Conservation (phyloP, 1,140 invertebrate species). For the Atta colombica region DNA sequence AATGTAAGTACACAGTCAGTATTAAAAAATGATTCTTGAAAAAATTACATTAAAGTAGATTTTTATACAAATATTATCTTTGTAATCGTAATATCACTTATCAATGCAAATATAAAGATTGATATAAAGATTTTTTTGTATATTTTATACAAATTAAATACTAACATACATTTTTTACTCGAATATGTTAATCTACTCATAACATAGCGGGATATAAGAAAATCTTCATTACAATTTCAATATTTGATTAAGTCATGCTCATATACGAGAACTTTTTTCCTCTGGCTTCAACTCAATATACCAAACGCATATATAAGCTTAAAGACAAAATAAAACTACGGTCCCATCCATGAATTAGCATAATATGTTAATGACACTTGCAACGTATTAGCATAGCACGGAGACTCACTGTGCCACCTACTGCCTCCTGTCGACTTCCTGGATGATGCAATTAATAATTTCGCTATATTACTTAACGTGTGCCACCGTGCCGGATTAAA, state of each 20-base stretch:
- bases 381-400: constrained; percentile 26
- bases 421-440: constrained; percentile 27
- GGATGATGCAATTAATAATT: constrained; percentile 54
- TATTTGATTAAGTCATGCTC: constrained; percentile 17
- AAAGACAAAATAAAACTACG: constrained; percentile 18
- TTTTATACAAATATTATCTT: background rate
- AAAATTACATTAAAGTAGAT: constrained; percentile 26
- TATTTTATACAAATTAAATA: background rate
- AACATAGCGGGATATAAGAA: background rate
- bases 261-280: background rate
- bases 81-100: background rate
- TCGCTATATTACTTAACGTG: constrained; percentile 19
- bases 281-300: background rate
- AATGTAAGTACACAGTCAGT: too few species aligned
- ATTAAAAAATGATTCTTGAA: background rate
- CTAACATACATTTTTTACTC: background rate
- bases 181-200: constrained; percentile 22
- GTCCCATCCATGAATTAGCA: constrained; percentile 19
- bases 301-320: background rate
- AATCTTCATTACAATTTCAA: constrained; percentile 27
- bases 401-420: constrained; percentile 8
- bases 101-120: constrained; percentile 12
- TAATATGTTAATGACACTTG: constrained; percentile 45
- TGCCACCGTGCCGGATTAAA: constrained; percentile 36
- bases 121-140: background rate